Base-by-base conservation (phyloP, 2,113 vertebrate genomes). In the Potamarius usumacintae region DNA sequence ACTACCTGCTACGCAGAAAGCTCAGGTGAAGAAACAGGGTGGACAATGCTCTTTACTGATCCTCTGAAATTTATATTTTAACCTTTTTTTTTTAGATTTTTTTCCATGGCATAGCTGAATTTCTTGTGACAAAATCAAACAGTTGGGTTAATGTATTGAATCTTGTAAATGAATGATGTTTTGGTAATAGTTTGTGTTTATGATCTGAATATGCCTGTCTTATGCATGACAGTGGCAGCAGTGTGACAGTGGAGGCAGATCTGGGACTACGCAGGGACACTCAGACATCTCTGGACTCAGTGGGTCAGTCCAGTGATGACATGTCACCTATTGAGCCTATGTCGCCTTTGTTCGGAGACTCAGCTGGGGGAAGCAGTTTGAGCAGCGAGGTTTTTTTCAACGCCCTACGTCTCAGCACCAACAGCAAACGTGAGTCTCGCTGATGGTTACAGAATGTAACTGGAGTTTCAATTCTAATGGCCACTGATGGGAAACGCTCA, bases 1-100 rank as follows among this genome's bases (percentile, higher is more conserved):
- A 99, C 91, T 96, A 97, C 89, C 96, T 99, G 20, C 90, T 98
- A 88, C 96, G 97, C 34, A 94, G 96, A 91, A 97, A 96, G 76
- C 94, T 96, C 91, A 95, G 95, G 95, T 95, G 84, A 62, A 91
- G 0, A 1, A 62, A 48, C 8, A 8, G 1, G 0, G 15, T 4
- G 8, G 18, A 74, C 6, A 7, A 27, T 42, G 18, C 0, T 15
- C 69, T 34, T 85, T 15, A 22, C 0, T 60, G 18, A 14, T 58
- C 7, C n/a, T 53, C 20, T 53, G n/a, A 30, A 57, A 50, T 62
- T 65, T 5, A 50, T 63, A n/a, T 50, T 82, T 55, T 14, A 27
- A 67, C 25, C 63, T 12, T 12, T 18, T 65, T 25, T 63, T 8
- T 1, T 17, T n/a, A 69, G 7, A 20, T 4, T 72, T 42, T 17